Conservation (phyloP, 2,113 vertebrate species). For the Otis tarda region DNA sequence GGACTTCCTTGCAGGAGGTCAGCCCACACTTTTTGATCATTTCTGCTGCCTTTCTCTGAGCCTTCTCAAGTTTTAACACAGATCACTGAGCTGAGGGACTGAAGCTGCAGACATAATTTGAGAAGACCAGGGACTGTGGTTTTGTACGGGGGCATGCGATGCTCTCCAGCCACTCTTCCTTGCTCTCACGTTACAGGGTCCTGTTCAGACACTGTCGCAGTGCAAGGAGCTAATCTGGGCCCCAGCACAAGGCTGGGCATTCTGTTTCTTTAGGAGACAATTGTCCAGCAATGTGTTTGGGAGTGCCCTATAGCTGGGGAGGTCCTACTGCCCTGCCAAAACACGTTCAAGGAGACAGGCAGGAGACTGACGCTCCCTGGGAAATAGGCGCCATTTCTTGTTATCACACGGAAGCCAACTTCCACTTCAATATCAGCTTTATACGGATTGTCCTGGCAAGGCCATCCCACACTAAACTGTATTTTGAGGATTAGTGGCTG, state of each 20-base stretch:
- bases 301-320: neutral
- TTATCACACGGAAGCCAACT: neutral
- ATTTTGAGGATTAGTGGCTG: neutral
- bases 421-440: neutral
- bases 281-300: neutral
- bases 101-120: neutral
- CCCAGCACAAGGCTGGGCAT: neutral
- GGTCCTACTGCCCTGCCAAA: neutral
- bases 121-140: neutral
- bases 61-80: neutral
- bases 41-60: neutral
- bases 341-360: neutral
- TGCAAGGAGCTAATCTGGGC: neutral
- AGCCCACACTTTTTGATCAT: neutral
- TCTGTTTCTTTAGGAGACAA: neutral
- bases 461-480: neutral
- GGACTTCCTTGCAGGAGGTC: neutral
- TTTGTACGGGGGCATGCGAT: rapidly evolving
- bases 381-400: neutral
- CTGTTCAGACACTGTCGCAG: neutral
- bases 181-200: neutral
- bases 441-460: neutral
- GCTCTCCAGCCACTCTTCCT: neutral
- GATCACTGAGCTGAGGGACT: neutral
- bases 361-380: neutral